Evolutionary conservation across 1,140 invertebrate species (phyloP), one percentile per base, ranked within the genome.

Genomic region (Anoplolepis gracilipes): DNA sequence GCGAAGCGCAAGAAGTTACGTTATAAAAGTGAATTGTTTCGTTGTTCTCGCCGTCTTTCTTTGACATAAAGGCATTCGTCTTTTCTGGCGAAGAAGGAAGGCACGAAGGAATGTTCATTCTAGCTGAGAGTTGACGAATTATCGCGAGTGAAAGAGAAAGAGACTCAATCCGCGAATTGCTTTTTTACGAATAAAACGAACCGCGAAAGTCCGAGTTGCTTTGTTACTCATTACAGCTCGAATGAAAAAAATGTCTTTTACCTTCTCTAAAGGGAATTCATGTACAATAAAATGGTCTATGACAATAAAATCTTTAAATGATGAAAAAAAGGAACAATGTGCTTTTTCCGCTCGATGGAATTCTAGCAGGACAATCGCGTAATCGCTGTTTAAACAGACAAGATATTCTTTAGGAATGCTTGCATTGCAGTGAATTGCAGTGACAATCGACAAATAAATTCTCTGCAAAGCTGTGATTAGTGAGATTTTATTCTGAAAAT

Each of bases 151-250:
- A 16, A 49, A 49, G 46, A 19, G 3, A 49, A 49, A 19, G n/a
- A 69, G 16, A 57, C 64, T 57, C 33, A 55, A 79, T 69, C 49
- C 49, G 46, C 13, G 10, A 65, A 19, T 53, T n/a, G 22, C 13
- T 67, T 30, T 65, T 3, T 78, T 67, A 30, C 30, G 30, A 33
- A 46, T 55, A 39, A 36, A 36, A 69, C 61, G 61, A 67, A 39
- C 7, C 42, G 22, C 13, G 46, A 79, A 22, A 67, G n/a, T 30
- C 5, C 46, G 19, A 53, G 46, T 53, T 67, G 25, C 25, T 22
- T 77, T n/a, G 39, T 65, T 25, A 49, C 22, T 77, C 36, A 42
- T 77, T 78, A 78, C 39, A 42, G 28, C 42, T 79, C 69, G n/a
- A 67, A 36, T 67, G 16, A 67, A 79, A n/a, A n/a, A n/a, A 67